Evolutionary conservation across 2,797 vertebrate species (phyloP).

Genomic region (Buceros bicornis): DNA sequence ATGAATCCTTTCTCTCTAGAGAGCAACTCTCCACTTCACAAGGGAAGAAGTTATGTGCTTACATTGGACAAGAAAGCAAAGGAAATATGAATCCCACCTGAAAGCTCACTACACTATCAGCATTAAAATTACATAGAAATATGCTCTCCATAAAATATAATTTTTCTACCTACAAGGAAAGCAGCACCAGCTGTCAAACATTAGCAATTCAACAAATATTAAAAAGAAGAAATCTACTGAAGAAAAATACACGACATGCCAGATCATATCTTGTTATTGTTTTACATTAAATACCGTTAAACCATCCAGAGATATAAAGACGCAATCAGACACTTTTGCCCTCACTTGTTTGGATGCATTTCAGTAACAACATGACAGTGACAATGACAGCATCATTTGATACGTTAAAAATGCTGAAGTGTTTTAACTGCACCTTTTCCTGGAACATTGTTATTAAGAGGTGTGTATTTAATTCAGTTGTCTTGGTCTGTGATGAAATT

Average conservation of each 20-base stretch:
- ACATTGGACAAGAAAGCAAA: neutral
- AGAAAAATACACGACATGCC: fast-evolving
- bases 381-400: neutral
- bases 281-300: neutral
- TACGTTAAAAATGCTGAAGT: neutral
- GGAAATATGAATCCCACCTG: neutral
- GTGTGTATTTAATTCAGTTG: neutral
- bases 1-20: neutral
- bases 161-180: neutral
- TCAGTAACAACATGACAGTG: neutral
- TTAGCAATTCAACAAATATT: neutral
- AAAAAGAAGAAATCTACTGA: neutral
- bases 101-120: neutral
- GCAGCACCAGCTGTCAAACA: neutral
- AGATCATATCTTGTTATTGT: neutral
- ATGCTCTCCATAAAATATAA: neutral
- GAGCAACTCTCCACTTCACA: neutral
- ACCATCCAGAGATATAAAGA: neutral
- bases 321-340: neutral
- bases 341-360: neutral
- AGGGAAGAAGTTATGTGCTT: neutral
- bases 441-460: neutral
- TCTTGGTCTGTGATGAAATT: neutral
- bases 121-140: neutral
- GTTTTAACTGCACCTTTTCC: neutral